Evolutionary conservation across 2,113 vertebrate genomes (phyloP).

Genomic region (Campylomormyrus numenius): DNA sequence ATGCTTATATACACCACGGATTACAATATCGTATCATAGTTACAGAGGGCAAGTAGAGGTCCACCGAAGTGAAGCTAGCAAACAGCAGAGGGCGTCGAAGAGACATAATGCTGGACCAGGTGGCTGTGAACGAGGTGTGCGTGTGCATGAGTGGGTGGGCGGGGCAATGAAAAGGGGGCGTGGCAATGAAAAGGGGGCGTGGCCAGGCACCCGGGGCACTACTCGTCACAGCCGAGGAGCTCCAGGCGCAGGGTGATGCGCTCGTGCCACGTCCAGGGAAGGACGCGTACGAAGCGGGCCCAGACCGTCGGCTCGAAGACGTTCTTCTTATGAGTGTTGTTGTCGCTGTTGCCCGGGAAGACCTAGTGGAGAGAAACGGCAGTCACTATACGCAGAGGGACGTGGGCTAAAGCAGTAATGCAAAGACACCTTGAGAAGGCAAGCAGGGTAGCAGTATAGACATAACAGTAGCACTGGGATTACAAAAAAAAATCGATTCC

Average conservation of each 20-base stretch:
- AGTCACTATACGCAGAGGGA: not conserved
- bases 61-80: not conserved
- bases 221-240: constrained; percentile 84
- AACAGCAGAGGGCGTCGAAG: constrained; percentile 21
- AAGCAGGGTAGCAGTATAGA: not conserved
- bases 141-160: constrained; percentile 43
- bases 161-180: not conserved
- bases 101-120: constrained; percentile 53
- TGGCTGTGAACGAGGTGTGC: constrained; percentile 51
- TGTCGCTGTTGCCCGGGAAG: constrained; percentile 84
- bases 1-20: not conserved
- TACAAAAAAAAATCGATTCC: not conserved
- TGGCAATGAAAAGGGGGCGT: not conserved
- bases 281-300: constrained; percentile 72
- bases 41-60: not conserved
- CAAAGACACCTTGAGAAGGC: not conserved
- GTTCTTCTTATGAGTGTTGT: constrained; percentile 90
- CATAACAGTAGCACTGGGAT: not conserved
- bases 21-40: not conserved
- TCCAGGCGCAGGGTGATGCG: constrained; percentile 88
- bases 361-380: constrained; percentile 55
- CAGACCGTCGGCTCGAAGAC: constrained; percentile 72
- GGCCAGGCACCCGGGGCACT: constrained; percentile 28
- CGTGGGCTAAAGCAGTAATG: not conserved
- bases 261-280: constrained; percentile 88